Conservation (phyloP, 2,888 invertebrate genomes). For the Orthosia gracilis region DNA sequence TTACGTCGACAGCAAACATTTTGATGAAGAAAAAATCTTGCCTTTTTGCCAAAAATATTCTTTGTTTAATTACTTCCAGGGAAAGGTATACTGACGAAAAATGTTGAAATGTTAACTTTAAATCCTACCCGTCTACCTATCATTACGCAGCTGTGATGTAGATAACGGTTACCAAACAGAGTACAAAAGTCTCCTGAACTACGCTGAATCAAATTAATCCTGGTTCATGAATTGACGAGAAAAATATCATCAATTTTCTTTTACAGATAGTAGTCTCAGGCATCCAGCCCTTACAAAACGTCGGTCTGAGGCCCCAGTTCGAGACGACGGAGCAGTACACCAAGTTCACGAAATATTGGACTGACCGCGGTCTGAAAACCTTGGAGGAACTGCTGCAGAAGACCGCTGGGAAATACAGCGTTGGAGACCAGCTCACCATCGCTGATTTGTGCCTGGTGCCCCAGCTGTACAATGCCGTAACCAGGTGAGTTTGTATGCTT, state of each 20-base stretch:
- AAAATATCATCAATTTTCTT: conserved; percentile 45
- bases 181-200: neutral
- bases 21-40: neutral
- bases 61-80: neutral
- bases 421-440: conserved; percentile 92
- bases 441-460: conserved; percentile 94
- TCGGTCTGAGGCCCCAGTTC: conserved; percentile 85
- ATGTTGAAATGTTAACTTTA: neutral
- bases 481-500: conserved; percentile 80
- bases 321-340: conserved; percentile 80
- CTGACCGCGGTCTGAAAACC: conserved; percentile 90
- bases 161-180: no score
- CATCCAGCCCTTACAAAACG: conserved; percentile 94
- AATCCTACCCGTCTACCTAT: neutral
- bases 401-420: conserved; percentile 90
- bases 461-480: conserved; percentile 91
- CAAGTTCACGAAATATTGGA: conserved; percentile 90
- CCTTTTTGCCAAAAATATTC: neutral
- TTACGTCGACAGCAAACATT: neutral
- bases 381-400: conserved; percentile 88
- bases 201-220: neutral
- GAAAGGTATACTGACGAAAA: neutral
- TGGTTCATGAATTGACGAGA: neutral
- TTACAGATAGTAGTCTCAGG: conserved; percentile 91
- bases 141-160: no score